Base-by-base conservation (phyloP, 2,888 invertebrate species). In the Lasioglossum vierecki region DNA sequence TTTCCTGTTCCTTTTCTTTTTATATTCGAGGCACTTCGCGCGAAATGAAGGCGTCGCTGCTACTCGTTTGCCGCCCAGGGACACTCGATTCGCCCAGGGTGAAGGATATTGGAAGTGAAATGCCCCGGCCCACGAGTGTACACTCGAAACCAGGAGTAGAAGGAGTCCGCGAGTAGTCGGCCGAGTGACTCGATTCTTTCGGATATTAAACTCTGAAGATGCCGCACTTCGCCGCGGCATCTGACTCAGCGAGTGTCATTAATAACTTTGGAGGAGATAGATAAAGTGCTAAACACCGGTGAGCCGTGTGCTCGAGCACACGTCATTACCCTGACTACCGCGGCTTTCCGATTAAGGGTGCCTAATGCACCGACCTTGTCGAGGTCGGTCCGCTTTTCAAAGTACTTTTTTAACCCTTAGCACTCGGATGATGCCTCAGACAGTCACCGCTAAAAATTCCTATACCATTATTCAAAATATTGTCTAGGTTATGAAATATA, bases 191-290 rank as follows among this genome's bases (percentile, higher is more conserved):
- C 90, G 90, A 89, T 91, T 92, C 88, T 89, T 70, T 91, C 93
- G 91, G 93, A 93, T 93, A 93, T 93, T 93, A 93, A 93, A 94
- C 92, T 93, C 91, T 93, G 93, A 93, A 94, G 93, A 92, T 92
- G 90, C 90, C 89, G 86, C 88, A 87, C 81, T 82, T 87, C 80
- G 82, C 78, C 87, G 79, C 76, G 82, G 89, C 85, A 88, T 92
- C 92, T 92, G 93, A 93, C 91, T 93, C 93, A 93, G 93, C 93
- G 92, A 93, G 91, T 92, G 92, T 93, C 93, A 93, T 93, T 93
- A 93, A 93, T 93, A 93, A 93, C 92, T 91, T 70, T 91, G 84
- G 88, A 92, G 90, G 88, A 91, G 91, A 91, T 90, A 91, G 93
- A 93, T 93, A 93, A 92, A 93, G 93, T 92, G 92, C 89, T 92